Evolutionary conservation across 2,113 vertebrate species (phyloP).

Genomic region (Ochotona curzoniae): DNA sequence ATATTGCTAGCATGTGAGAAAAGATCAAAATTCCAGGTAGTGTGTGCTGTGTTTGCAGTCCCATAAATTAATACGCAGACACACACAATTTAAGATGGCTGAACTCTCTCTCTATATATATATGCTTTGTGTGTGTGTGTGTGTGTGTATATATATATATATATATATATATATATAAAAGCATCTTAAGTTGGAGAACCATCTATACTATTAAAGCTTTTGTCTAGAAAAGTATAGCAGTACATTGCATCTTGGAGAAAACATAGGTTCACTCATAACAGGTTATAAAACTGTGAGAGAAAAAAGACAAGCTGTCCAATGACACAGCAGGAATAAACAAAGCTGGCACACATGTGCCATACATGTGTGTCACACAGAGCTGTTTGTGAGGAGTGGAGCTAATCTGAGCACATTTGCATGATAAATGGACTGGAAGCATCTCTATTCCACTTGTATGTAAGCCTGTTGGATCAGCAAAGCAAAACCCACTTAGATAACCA

Average conservation of each 20-base stretch:
- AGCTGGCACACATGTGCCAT: neutral
- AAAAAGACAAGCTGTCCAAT: neutral
- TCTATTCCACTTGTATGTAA: neutral
- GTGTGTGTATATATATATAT: too few species aligned
- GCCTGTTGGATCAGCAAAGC: neutral
- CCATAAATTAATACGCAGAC: neutral
- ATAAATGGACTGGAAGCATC: neutral
- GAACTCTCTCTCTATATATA: too few species aligned
- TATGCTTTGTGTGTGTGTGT: too few species aligned
- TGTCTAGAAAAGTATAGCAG: neutral
- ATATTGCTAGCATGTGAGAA: neutral
- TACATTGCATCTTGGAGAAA: neutral
- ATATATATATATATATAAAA: neutral
- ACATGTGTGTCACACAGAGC: neutral
- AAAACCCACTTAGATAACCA: neutral
- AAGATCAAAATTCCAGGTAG: neutral
- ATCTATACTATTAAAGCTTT: neutral
- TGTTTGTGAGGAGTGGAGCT: slow-evolving; percentile 17
- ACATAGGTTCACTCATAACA: neutral
- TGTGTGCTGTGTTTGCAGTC: neutral
- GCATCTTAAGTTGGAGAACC: neutral
- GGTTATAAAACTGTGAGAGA: neutral
- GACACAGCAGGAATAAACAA: neutral
- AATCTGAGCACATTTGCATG: neutral
- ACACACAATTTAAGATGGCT: too few species aligned